These are phyloP conservation scores for Tipula confusa DNA, from an alignment of 2,888 invertebrate genomes.

Conservation along the genomic window DNA sequence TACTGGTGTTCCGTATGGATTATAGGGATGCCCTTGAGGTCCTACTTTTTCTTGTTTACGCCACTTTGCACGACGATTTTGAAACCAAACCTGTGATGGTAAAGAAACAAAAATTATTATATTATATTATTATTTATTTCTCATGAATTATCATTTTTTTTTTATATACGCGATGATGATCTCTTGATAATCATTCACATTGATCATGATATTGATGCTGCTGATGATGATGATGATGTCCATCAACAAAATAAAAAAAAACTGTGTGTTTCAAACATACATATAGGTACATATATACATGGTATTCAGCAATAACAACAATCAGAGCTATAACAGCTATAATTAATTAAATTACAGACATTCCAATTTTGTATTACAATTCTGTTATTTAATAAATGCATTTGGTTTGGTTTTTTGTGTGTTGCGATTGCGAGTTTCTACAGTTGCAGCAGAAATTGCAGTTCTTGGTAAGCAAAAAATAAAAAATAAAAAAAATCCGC, in stretches of 20 bases:
- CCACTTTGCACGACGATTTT: slow-evolving; percentile 89
- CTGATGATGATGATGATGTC: slow-evolving; percentile 27
- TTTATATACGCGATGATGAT: background rate
- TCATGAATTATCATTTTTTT: background rate
- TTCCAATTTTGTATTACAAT: slow-evolving; percentile 27
- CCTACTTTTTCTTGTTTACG: slow-evolving; percentile 90
- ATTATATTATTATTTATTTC: slow-evolving; percentile 26
- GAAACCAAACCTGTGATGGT: slow-evolving; percentile 80
- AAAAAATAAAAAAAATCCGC: too few species aligned
- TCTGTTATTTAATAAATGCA: slow-evolving; percentile 25
- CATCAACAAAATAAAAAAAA: background rate
- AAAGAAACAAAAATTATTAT: background rate
- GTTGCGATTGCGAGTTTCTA: slow-evolving; percentile 15
- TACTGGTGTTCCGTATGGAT: slow-evolving; percentile 65
- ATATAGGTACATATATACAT: background rate
- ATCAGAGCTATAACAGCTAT: slow-evolving; percentile 27
- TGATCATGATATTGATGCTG: slow-evolving; percentile 13
- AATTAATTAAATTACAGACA: slow-evolving; percentile 31
- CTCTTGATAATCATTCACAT: slow-evolving; percentile 21
- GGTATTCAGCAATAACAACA: slow-evolving; percentile 3
- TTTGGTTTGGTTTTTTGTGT: slow-evolving; percentile 14
- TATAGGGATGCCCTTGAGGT: slow-evolving; percentile 85
- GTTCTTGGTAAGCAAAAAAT: background rate
- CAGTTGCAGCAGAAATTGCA: slow-evolving; percentile 7
- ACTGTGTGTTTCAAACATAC: background rate